Conservation (phyloP, 2,113 vertebrate species). For the Aphyosemion australe region DNA sequence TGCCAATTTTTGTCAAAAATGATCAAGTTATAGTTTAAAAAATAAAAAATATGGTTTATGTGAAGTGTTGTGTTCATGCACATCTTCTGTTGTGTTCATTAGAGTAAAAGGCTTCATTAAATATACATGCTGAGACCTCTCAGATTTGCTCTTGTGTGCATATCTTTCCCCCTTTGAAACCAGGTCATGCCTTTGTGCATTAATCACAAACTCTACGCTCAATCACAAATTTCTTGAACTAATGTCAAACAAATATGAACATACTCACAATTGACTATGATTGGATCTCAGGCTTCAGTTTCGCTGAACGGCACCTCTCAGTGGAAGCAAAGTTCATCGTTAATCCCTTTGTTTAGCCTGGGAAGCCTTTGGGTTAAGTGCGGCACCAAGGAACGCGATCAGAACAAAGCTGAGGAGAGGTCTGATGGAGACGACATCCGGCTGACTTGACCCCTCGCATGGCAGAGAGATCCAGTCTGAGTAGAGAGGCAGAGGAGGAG, state of each 20-base stretch:
- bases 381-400: conserved; percentile 42
- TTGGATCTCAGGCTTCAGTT: conserved; percentile 20
- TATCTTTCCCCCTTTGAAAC: conserved; percentile 53
- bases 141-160: conserved; percentile 67
- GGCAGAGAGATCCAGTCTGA: conserved; percentile 30
- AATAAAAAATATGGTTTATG: no score
- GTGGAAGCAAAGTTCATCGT: conserved; percentile 57
- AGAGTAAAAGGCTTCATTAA: conserved; percentile 74
- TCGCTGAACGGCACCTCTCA: conserved; percentile 15
- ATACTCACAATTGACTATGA: conserved; percentile 60
- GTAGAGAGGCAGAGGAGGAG: conserved; percentile 26
- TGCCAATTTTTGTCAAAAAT: no score
- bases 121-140: conserved; percentile 73
- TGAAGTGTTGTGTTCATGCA: not conserved
- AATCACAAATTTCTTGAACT: conserved; percentile 13
- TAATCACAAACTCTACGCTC: conserved; percentile 35
- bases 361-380: conserved; percentile 61
- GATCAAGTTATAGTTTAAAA: no score
- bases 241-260: not conserved
- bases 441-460: conserved; percentile 47
- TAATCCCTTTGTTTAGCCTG: conserved; percentile 73
- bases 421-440: conserved; percentile 46
- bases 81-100: conserved; percentile 57
- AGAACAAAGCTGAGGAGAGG: conserved; percentile 48
- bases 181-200: conserved; percentile 61